phyloP scores from a whole-genome alignment of 2,797 vertebrate genomes.

The Lerista edwardsae region DNA sequence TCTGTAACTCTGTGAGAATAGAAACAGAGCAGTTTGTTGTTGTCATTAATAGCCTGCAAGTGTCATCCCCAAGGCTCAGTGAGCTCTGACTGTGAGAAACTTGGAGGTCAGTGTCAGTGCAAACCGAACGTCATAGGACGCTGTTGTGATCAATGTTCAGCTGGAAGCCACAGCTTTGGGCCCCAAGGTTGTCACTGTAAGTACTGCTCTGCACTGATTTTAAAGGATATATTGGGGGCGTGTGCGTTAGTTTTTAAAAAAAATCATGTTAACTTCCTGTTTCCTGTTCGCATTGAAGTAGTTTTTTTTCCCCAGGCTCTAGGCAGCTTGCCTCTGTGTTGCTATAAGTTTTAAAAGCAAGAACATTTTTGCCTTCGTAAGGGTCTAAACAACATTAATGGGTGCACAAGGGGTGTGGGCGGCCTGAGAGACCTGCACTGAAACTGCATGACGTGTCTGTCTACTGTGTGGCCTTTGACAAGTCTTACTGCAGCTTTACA shows the following conservation, averaged over 20 bases:
- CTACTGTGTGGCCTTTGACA: neutral
- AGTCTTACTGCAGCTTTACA: neutral
- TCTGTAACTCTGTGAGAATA: neutral
- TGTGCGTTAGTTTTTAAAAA: neutral
- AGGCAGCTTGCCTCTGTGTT: no score
- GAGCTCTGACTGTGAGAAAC: conserved; percentile 77
- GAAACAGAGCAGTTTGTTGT: neutral
- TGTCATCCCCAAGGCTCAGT: conserved; percentile 81
- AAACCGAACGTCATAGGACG: conserved; percentile 83
- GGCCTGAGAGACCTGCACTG: neutral
- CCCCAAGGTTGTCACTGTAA: conserved; percentile 83
- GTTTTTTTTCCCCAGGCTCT: no score
- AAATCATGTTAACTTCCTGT: no score
- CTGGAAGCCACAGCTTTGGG: conserved; percentile 82
- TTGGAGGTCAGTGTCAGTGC: conserved; percentile 86
- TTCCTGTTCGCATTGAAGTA: no score
- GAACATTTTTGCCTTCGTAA: no score
- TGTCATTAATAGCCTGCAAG: conserved; percentile 79
- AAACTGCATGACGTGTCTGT: neutral
- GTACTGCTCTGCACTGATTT: conserved; percentile 23
- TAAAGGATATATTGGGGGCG: no score
- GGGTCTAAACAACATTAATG: no score
- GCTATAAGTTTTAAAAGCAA: no score
- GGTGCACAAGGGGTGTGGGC: no score
- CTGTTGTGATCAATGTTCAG: conserved; percentile 86